Conservation (phyloP, 2,113 vertebrate genomes). For the Dromiciops gliroides region DNA sequence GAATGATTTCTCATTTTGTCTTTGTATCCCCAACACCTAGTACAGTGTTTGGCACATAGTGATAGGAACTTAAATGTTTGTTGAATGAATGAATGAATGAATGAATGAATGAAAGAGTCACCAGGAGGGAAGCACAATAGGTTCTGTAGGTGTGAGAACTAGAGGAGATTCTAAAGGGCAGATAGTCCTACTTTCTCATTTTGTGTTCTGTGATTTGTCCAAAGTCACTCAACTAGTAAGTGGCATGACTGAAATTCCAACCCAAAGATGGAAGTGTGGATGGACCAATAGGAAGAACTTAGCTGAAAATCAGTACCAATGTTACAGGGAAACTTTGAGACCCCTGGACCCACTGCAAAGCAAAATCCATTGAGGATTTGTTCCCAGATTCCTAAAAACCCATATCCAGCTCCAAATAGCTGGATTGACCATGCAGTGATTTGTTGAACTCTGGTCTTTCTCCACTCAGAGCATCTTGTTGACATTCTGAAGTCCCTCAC, state of each 20-base stretch:
- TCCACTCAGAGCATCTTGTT: constrained; percentile 53
- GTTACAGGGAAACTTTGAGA: background rate
- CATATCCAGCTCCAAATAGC: constrained; percentile 65
- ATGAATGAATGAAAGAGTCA: background rate
- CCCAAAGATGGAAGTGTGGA: background rate
- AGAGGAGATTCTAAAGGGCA: background rate
- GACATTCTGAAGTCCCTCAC: constrained; percentile 29
- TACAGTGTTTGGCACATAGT: background rate
- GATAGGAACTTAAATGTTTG: background rate
- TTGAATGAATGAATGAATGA: background rate
- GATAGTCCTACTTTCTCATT: background rate
- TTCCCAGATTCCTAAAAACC: constrained; percentile 44
- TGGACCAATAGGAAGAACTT: background rate
- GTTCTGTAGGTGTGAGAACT: background rate
- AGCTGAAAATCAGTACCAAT: background rate
- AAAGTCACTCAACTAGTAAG: background rate
- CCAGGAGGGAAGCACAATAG: background rate
- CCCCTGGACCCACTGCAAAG: background rate
- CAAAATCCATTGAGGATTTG: background rate
- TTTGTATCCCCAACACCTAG: background rate
- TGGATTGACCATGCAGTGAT: constrained; percentile 65
- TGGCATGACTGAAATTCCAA: background rate
- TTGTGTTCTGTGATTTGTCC: background rate
- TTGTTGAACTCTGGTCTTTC: constrained; percentile 54
- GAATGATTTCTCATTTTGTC: background rate